A percentile compares a stretch with the other conserved stretches of the same genome.
phyloP scores from a whole-genome alignment of 1,140 invertebrate genomes.

The Drosophila pectinifera region DNA sequence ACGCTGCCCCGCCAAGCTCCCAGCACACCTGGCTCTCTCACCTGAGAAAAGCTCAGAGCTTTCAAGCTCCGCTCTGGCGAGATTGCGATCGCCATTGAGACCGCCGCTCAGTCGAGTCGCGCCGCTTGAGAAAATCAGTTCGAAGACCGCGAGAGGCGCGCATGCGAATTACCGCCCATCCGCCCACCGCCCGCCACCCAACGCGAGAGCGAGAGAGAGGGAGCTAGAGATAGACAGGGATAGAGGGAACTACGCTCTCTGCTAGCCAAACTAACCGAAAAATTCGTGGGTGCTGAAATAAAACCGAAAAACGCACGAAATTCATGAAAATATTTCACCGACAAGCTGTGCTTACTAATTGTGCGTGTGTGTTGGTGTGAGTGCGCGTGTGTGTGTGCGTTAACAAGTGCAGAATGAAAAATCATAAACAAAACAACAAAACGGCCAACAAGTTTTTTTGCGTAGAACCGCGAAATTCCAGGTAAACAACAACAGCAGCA shows the following conservation, averaged over 20 bases:
- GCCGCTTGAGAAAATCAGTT: conserved; percentile 66
- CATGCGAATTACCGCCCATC: conserved; percentile 28
- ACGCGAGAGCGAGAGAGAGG: conserved; percentile 36
- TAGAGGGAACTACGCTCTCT: conserved; percentile 33
- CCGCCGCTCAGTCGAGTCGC: conserved; percentile 62
- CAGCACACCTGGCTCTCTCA: conserved; percentile 17
- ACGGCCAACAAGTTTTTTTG: conserved; percentile 74
- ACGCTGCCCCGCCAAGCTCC: neutral
- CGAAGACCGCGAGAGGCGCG: conserved; percentile 50
- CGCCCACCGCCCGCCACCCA: conserved; percentile 43
- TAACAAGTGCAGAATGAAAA: conserved; percentile 74
- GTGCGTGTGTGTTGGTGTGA: conserved; percentile 6
- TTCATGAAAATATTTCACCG: conserved; percentile 57
- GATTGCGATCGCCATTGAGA: conserved; percentile 7
- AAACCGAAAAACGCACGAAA: conserved; percentile 60
- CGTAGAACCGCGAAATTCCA: conserved; percentile 74
- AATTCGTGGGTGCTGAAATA: conserved; percentile 67
- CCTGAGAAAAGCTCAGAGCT: conserved; percentile 31
- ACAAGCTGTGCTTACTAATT: conserved; percentile 29
- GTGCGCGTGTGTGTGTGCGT: conserved; percentile 38
- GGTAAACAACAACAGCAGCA: conserved; percentile 54
- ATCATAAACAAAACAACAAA: conserved; percentile 58
- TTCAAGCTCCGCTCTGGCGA: conserved; percentile 30
- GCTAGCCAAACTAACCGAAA: conserved; percentile 40
- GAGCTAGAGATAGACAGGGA: conserved; percentile 30